phyloP scores from a whole-genome alignment of 1,140 invertebrate genomes.

The Brachionus rubens region DNA sequence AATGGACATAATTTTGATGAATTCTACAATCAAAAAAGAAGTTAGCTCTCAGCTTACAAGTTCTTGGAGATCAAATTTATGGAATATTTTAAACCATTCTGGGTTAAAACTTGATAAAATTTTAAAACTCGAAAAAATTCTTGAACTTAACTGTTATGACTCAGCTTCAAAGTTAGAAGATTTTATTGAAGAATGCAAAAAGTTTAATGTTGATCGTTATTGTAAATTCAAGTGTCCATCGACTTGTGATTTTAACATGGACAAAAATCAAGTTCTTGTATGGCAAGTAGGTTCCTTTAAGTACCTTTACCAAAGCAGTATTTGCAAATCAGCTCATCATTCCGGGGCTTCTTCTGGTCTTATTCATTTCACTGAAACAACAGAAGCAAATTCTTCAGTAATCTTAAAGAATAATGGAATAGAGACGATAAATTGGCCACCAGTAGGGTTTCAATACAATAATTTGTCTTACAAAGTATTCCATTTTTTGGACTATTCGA shows the following conservation, averaged over 20 bases:
- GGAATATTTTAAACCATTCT: background rate
- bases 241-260: background rate
- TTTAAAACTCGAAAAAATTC: background rate
- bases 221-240: conserved; percentile 5
- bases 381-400: background rate
- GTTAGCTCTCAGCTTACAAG: no score
- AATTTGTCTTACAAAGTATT: background rate
- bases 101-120: background rate
- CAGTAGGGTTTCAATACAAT: no score
- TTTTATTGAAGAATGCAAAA: conserved; percentile 14
- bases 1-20: no score
- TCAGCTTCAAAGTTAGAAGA: background rate
- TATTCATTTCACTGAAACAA: background rate
- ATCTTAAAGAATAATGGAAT: background rate
- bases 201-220: background rate
- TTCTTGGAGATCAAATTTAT: no score
- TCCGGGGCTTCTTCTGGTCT: background rate
- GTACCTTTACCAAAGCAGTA: background rate
- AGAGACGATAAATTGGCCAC: background rate
- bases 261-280: background rate
- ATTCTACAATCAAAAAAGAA: no score
- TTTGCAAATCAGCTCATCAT: conserved; percentile 21
- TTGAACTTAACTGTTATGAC: background rate
- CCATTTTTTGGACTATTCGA: background rate
- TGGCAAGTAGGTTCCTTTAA: background rate